Evolutionary conservation across 2,113 vertebrate genomes (phyloP).

Genomic region (Corythaixoides concolor): DNA sequence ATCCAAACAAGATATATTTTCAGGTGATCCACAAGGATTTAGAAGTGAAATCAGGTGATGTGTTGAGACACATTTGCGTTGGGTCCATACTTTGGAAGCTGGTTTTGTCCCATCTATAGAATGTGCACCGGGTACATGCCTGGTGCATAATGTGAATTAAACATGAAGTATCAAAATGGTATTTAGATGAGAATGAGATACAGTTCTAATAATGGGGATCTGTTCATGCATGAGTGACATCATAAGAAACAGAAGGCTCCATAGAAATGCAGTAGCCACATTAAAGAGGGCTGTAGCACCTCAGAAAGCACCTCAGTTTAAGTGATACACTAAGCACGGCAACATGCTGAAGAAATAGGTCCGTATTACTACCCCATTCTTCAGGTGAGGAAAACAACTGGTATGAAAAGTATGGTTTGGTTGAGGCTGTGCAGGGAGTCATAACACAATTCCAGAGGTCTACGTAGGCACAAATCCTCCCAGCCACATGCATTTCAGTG

Average conservation of each 20-base stretch:
- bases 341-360: background rate
- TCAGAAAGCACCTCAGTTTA: background rate
- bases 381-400: background rate
- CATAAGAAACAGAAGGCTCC: background rate
- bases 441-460: background rate
- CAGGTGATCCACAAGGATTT: background rate
- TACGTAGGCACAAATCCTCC: background rate
- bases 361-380: background rate
- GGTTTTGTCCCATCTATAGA: background rate
- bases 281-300: background rate
- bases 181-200: background rate
- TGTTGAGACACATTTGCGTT: background rate
- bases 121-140: background rate
- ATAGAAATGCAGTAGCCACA: background rate
- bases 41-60: background rate
- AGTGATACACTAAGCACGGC: background rate
- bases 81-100: background rate
- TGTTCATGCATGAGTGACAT: background rate
- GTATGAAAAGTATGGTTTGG: background rate
- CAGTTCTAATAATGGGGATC: background rate
- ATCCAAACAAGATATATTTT: background rate
- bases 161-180: background rate
- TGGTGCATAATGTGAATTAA: rapidly evolving
- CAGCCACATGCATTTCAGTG: background rate
- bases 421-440: background rate